phyloP scores from a whole-genome alignment of 2,113 vertebrate genomes.

The Caranx melampygus region DNA sequence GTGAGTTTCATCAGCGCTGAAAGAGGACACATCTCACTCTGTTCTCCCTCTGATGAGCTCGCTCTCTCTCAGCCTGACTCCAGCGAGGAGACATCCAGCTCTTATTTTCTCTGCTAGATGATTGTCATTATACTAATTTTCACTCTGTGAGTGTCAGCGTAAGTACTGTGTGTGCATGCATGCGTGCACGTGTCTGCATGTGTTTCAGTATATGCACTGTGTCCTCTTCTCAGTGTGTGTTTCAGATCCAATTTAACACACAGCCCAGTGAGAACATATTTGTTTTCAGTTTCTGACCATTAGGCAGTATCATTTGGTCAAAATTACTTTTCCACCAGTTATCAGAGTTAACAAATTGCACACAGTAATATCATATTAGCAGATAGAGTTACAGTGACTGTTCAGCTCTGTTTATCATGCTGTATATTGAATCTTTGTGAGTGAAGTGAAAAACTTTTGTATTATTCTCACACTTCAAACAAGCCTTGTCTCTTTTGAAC shows the following conservation, averaged over 20 bases:
- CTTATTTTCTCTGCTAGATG: conserved; percentile 56
- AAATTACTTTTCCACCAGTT: background rate
- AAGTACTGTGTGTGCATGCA: background rate
- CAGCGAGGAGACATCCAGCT: conserved; percentile 49
- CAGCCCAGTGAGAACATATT: background rate
- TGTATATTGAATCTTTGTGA: background rate
- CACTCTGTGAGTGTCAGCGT: conserved; percentile 33
- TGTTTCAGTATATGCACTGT: background rate
- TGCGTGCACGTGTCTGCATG: conserved; percentile 7
- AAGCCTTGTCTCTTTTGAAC: conserved; percentile 2
- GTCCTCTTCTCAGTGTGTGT: background rate
- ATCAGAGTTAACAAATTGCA: background rate
- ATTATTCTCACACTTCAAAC: conserved; percentile 24
- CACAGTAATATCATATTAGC: background rate
- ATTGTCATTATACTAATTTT: conserved; percentile 68
- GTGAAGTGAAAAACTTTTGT: conserved; percentile 12
- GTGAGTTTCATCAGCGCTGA: conserved; percentile 63
- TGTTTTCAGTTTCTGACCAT: conserved; percentile 11
- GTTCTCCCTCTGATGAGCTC: conserved; percentile 57
- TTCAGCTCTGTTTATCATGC: background rate
- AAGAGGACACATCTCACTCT: conserved; percentile 58
- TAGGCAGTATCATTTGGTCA: background rate
- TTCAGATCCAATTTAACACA: background rate
- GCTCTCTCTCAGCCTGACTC: conserved; percentile 46
- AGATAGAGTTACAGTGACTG: background rate